These are phyloP conservation scores for Chionoecetes opilio DNA, from an alignment of 1,140 invertebrate genomes.

Conservation along the genomic window DNA sequence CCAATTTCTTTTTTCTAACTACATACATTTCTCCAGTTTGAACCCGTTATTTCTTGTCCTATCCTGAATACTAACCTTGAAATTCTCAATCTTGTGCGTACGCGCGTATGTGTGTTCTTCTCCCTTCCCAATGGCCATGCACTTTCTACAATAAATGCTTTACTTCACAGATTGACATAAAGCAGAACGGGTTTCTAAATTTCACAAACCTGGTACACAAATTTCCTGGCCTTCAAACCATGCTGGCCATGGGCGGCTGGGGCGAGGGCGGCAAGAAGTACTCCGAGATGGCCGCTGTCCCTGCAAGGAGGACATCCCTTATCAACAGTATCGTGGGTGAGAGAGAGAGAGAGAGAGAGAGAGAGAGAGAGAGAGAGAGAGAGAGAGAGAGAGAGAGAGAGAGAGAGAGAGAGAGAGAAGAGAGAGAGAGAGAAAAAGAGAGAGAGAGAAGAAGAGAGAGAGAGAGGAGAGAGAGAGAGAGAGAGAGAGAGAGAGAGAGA, in stretches of 20 bases:
- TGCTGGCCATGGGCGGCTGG: conserved; percentile 94
- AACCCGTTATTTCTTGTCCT: too few relatives aligned
- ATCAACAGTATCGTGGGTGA: conserved; percentile 90
- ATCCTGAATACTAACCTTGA: too few relatives aligned
- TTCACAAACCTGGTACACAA: conserved; percentile 87
- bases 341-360: conserved; percentile 33
- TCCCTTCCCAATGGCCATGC: too few relatives aligned
- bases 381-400: conserved; percentile 27
- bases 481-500: conserved; percentile 27
- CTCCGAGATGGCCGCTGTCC: conserved; percentile 90
- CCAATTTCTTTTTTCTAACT: too few relatives aligned
- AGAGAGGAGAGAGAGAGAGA: conserved; percentile 27
- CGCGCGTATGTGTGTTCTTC: neutral
- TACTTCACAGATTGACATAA: conserved; percentile 64
- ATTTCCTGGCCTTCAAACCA: conserved; percentile 90
- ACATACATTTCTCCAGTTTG: too few relatives aligned
- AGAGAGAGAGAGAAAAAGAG: neutral
- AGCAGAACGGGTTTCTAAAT: conserved; percentile 62
- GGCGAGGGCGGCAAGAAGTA: conserved; percentile 94
- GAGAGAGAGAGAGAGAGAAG: conserved; percentile 27
- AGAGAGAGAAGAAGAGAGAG: conserved; percentile 28
- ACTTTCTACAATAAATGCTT: neutral
- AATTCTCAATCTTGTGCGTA: too few relatives aligned
- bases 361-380: conserved; percentile 27
- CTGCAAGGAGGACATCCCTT: conserved; percentile 88